Conservation (phyloP, 2,797 vertebrate species). For the Eulemur mongoz region DNA sequence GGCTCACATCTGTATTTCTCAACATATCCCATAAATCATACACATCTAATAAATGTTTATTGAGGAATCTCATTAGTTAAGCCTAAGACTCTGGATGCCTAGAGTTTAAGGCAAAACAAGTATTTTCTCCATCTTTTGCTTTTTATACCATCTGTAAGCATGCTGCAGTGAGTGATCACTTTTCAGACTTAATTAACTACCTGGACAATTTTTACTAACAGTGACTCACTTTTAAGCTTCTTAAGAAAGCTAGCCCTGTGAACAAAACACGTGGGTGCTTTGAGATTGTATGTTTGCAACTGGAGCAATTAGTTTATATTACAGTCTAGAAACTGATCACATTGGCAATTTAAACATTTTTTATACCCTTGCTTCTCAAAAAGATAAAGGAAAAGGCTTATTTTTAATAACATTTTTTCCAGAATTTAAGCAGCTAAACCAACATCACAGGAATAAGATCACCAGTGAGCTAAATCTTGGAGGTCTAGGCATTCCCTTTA, state of each 20-base stretch:
- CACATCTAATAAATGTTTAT: conserved; percentile 50
- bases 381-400: conserved; percentile 21
- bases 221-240: conserved; percentile 55
- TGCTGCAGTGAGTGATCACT: conserved; percentile 42
- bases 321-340: conserved; percentile 50
- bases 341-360: conserved; percentile 6
- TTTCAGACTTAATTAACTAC: conserved; percentile 52
- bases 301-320: conserved; percentile 24
- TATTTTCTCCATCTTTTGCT: conserved; percentile 31
- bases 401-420: conserved; percentile 47
- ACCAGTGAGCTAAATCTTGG: neutral
- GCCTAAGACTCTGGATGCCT: neutral
- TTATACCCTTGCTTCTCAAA: conserved; percentile 8
- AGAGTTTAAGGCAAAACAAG: conserved; percentile 39
- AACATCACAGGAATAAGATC: conserved; percentile 8
- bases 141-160: conserved; percentile 47
- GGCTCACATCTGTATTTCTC: conserved; percentile 19
- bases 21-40: conserved; percentile 25
- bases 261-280: conserved; percentile 28
- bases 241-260: conserved; percentile 49
- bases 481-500: neutral
- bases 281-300: neutral
- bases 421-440: conserved; percentile 32
- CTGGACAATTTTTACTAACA: conserved; percentile 33
- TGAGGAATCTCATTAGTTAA: conserved; percentile 45